Base-by-base conservation (phyloP, 1,140 invertebrate species). In the Cydia amplana region DNA sequence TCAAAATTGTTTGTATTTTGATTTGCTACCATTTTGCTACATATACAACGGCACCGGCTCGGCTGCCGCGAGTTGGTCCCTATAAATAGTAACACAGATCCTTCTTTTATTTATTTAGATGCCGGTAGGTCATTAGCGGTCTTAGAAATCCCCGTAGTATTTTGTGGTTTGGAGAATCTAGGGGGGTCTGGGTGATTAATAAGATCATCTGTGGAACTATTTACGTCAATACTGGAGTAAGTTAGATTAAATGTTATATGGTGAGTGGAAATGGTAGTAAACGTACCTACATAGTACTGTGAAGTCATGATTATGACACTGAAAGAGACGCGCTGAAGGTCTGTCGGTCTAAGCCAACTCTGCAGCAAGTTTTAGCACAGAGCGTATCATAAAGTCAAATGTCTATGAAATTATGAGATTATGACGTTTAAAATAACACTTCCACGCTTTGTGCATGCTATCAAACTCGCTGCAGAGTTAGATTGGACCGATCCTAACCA, bases 51-150 rank as follows among this genome's bases (percentile, higher is more conserved):
- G 64, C 64, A 16, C 64, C 64, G 16, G 16, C 14, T 1, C 32
- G 64, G 64, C 64, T 67, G 64, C 64, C 77, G 85, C 82, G 84
- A 87, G 88, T 89, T 86, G 86, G 86, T 88, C 86, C 87, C 87
- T 90, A 89, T 90, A 87, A 88, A 90, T 90, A 90, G 2, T 9
- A 5, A 40, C 36, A 28, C 14, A 28, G 64, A 32, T 32, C 28
- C 64, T 16, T 67, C 14, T 67, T 55, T 55, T 55, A 55, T 55
- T 55, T 67, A 67, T 67, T 67, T 67, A 32, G 28, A 67, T 67
- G n/a, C 25, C 28, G 64, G 36, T 36, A 67, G 64, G 64, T 67
- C 64, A 67, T 67, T 67, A 67, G 25, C 14, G 64, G 64, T 32
- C 23, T 64, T 36, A 67, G 32, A 32, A 67, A 67, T 40, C 32